Conservation (phyloP, 2,797 vertebrate genomes). For the Myripristis murdjan region DNA sequence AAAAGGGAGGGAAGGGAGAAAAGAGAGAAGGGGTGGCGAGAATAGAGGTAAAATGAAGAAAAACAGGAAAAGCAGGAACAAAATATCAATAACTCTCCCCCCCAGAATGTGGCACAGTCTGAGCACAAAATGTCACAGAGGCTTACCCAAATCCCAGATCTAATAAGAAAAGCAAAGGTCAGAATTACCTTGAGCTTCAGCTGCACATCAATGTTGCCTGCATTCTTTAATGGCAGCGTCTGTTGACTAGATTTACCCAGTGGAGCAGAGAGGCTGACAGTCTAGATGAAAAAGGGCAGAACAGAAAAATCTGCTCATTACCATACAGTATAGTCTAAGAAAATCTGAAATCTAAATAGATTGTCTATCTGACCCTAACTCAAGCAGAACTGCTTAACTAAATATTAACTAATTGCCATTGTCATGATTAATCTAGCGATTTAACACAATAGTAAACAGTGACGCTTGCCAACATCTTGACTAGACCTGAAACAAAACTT, state of each 20-base stretch:
- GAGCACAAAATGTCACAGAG: conserved; percentile 60
- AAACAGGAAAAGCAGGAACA: conserved; percentile 28
- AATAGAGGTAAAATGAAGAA: neutral
- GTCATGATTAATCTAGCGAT: too few species aligned
- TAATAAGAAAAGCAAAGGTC: conserved; percentile 72
- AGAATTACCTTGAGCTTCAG: conserved; percentile 89
- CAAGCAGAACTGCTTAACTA: neutral
- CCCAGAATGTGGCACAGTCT: conserved; percentile 21
- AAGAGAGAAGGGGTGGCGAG: neutral
- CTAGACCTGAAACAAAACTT: too few species aligned
- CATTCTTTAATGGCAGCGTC: conserved; percentile 94
- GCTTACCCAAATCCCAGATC: conserved; percentile 59
- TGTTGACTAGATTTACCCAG: conserved; percentile 88
- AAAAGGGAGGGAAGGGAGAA: neutral
- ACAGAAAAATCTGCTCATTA: conserved; percentile 22
- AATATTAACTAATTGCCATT: neutral
- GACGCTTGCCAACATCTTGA: too few species aligned
- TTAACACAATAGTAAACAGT: too few species aligned
- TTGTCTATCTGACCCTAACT: neutral
- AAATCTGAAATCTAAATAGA: neutral
- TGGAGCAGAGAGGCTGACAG: conserved; percentile 84
- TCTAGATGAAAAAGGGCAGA: conserved; percentile 83
- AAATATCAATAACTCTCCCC: conserved; percentile 55
- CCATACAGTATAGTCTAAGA: neutral
- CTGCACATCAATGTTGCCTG: conserved; percentile 93